Conservation (phyloP, 2,113 vertebrate species). For the Neofelis nebulosa region DNA sequence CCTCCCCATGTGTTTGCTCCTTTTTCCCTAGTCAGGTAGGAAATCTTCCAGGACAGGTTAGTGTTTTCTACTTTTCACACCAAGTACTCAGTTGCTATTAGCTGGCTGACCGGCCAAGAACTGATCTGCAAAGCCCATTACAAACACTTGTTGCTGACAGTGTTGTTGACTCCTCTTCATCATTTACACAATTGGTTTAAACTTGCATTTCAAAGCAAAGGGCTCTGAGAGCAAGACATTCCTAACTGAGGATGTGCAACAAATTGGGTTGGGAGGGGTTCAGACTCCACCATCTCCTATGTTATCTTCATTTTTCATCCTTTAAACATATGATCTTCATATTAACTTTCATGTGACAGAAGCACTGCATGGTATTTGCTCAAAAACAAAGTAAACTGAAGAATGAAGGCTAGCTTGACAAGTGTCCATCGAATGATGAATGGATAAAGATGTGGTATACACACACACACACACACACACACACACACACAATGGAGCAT, state of each 20-base stretch:
- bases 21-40: not conserved
- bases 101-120: not conserved
- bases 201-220: not conserved
- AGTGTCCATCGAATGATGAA: not conserved
- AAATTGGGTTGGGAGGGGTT: not conserved
- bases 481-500: not conserved
- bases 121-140: not conserved
- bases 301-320: not conserved
- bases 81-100: not conserved
- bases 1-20: not conserved
- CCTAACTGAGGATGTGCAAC: not conserved
- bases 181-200: not conserved
- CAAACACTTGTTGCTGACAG: not conserved
- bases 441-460: not conserved
- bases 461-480: too few relatives aligned
- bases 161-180: not conserved
- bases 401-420: not conserved
- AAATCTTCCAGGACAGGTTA: not conserved
- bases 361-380: not conserved
- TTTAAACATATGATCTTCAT: not conserved
- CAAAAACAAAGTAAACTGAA: not conserved
- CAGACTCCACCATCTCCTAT: not conserved
- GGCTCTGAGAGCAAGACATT: not conserved
- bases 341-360: not conserved
- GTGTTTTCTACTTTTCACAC: not conserved